Percentiles rank a stretch among this genome's conserved stretches.
phyloP scores from a whole-genome alignment of 2,888 invertebrate species.

The Arenicola marina region DNA sequence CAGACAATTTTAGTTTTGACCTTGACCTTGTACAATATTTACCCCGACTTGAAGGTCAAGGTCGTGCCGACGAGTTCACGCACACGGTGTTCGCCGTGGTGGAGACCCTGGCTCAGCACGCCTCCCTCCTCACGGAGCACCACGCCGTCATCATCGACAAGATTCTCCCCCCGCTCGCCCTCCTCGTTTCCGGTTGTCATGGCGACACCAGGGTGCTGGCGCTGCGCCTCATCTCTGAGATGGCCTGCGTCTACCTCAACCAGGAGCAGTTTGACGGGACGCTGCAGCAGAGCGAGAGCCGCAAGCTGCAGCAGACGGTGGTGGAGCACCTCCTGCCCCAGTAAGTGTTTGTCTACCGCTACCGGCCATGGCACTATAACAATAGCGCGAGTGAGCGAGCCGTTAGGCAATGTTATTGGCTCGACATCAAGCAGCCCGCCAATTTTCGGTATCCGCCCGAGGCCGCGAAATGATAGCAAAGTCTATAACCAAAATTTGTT shows the following conservation, averaged over 20 bases:
- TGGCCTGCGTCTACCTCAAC: constrained; percentile 50
- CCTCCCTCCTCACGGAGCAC: constrained; percentile 49
- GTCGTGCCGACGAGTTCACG: constrained; percentile 48
- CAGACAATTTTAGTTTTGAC: too few species aligned
- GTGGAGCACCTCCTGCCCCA: constrained; percentile 51
- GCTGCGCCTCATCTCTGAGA: constrained; percentile 54
- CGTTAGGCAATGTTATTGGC: too few species aligned
- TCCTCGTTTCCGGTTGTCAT: constrained; percentile 50
- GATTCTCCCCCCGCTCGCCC: constrained; percentile 51
- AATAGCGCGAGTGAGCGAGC: too few species aligned
- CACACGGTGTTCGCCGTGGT: constrained; percentile 52
- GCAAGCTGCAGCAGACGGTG: constrained; percentile 48
- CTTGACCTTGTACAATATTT: too few species aligned
- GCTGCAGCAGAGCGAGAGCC: constrained; percentile 27
- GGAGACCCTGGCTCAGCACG: constrained; percentile 57
- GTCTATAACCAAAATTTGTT: too few species aligned
- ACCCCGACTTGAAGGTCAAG: too few species aligned
- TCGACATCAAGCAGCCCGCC: too few species aligned
- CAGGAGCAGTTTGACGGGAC: constrained; percentile 39
- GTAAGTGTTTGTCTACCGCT: too few species aligned
- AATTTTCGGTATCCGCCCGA: too few species aligned
- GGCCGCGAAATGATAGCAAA: too few species aligned
- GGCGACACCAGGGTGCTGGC: constrained; percentile 52
- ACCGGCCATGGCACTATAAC: too few species aligned
- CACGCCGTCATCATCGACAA: constrained; percentile 48